These are phyloP conservation scores for Spondyliosoma cantharus DNA, from an alignment of 2,797 vertebrate species.

Conservation along the genomic window DNA sequence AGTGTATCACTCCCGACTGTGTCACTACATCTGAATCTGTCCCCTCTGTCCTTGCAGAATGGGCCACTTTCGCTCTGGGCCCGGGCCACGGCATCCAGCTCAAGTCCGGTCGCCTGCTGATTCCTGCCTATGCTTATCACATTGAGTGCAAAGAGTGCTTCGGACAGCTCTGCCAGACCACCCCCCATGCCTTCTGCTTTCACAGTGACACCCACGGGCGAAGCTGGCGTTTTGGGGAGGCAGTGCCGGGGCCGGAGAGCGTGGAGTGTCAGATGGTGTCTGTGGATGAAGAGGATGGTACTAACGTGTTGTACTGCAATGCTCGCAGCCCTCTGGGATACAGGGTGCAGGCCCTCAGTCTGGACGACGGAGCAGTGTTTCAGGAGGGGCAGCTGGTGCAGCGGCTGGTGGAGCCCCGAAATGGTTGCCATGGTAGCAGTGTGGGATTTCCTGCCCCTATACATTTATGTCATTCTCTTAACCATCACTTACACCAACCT, in stretches of 20 bases:
- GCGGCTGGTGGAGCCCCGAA: conserved; percentile 87
- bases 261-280: conserved; percentile 96
- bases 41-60: conserved; percentile 82
- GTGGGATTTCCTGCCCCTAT: conserved; percentile 89
- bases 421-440: conserved; percentile 94
- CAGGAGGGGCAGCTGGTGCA: conserved; percentile 90
- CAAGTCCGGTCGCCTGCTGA: conserved; percentile 90
- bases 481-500: conserved; percentile 7
- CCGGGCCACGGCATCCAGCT: conserved; percentile 95
- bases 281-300: conserved; percentile 88
- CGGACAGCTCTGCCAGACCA: conserved; percentile 90
- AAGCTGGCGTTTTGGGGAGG: conserved; percentile 88
- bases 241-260: conserved; percentile 88
- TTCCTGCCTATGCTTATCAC: conserved; percentile 94
- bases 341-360: conserved; percentile 92
- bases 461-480: conserved; percentile 31
- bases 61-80: conserved; percentile 95
- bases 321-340: conserved; percentile 91
- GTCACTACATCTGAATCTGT: not conserved
- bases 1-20: not conserved
- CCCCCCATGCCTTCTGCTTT: conserved; percentile 91
- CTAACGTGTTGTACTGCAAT: conserved; percentile 91
- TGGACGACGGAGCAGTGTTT: conserved; percentile 88
- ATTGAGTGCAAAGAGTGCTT: conserved; percentile 93
- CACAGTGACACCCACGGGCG: conserved; percentile 93